Base-by-base conservation (phyloP, 2,888 invertebrate genomes). In the Erebia aethiops region DNA sequence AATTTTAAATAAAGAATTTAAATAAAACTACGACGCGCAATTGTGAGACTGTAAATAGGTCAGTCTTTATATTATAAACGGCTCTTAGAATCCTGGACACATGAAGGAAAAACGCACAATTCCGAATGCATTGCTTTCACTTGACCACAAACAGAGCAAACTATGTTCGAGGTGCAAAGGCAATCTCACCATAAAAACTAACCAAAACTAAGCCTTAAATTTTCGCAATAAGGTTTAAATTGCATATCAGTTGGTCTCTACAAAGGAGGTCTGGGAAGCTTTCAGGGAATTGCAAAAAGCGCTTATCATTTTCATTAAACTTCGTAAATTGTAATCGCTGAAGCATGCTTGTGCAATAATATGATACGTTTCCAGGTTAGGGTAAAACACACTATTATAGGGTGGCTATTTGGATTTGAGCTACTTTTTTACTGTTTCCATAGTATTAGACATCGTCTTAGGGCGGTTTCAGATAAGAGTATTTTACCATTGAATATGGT, bases 231-330 rank as follows among this genome's bases (percentile, higher is more conserved):
- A 46, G 43, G 61, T 18, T 13, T 16, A 60, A 43, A 43, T 61
- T 9, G 13, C 5, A 11, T 43, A 16, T 46, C 16, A 9, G 10
- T 11, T 11, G n/a, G 18, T 61, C 1, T 18, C 11, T 13, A 18
- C 61, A 46, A 13, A 18, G 21, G 46, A 62, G 46, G 46, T 21
- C 49, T 49, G 62, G 49, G 41, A 62, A 49, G 18, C 49, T 62
- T 49, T 61, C 49, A 62, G 14, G 21, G 62, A 62, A 62, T 18
- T 62, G 62, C 62, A 49, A 62, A 62, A 62, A 62, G 46, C 14
- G 62, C 46, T 61, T 61, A 61, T 61, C 11, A 46, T 49, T 46
- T 62, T 62, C 46, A 62, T 62, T 49, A 21, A 49, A 62, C 62
- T 62, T 14, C 21, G 46, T 46, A 62, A 49, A 49, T 13, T 62